Evolutionary conservation across 1,140 invertebrate species (phyloP), one percentile per base, ranked within the genome.

Genomic region (Batillaria attramentaria): DNA sequence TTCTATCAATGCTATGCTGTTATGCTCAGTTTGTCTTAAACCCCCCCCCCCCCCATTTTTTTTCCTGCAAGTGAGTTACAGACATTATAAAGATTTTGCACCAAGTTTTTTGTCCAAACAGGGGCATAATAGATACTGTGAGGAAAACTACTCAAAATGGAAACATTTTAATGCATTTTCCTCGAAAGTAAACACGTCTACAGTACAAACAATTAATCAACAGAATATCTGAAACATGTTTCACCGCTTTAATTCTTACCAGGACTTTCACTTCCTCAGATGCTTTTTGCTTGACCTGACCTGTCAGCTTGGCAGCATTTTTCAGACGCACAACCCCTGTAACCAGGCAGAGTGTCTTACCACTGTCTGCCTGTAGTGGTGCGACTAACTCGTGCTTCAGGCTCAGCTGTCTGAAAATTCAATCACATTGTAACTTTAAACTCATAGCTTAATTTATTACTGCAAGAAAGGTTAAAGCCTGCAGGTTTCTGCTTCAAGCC

Each of bases 361-460:
- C 42, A 33, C 73, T 75, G 73, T 75, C 73, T 16, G 39, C 20
- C 35, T 39, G 24, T 3, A 75, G 39, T n/a, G 73, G 57, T 24
- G 73, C 73, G 4, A 75, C 73, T 39, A 75, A n/a, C 4, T 50
- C 54, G 62, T 75, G 73, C 35, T 75, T 57, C 54, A 75, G 20
- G 39, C 62, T 65, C 10, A 75, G 33, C 42, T 37, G 43, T 31
- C 70, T 72, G 16, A 31, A n/a, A 33, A 72, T 33, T 8, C 28
- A 72, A 13, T 24, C 4, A 42, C 24, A 54, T 18, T n/a, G n/a
- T n/a, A n/a, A n/a, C n/a, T n/a, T n/a, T n/a, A n/a, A n/a, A n/a
- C n/a, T n/a, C n/a, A n/a, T n/a, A n/a, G n/a, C n/a, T n/a, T n/a
- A n/a, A n/a, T n/a, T n/a, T n/a, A n/a, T n/a, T n/a, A n/a, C n/a